Percentiles rank a stretch among this genome's conserved stretches.
phyloP scores from a whole-genome alignment of 2,797 vertebrate species.

The Phylloscopus collybita region DNA sequence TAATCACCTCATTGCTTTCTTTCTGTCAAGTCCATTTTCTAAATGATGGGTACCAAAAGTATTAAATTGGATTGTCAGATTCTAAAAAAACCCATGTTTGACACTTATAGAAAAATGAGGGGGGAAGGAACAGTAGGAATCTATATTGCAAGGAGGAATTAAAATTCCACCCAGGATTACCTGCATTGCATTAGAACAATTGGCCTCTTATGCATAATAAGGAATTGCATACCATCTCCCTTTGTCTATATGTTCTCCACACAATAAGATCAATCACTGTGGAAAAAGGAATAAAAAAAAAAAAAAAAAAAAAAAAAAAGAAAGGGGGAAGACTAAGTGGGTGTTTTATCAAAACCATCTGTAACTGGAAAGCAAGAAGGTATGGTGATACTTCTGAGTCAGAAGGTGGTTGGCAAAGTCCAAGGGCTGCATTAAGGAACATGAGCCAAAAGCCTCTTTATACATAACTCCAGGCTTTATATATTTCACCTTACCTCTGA shows the following conservation, averaged over 20 bases:
- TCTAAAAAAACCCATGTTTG: neutral
- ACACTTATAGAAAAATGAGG: neutral
- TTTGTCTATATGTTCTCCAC: neutral
- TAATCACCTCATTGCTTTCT: neutral
- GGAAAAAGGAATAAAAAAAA: neutral
- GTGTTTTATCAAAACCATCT: neutral
- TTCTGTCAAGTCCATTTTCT: conserved; percentile 2
- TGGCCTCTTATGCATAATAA: neutral
- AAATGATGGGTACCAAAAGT: neutral
- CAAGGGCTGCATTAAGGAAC: neutral
- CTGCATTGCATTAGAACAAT: neutral
- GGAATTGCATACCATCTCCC: neutral
- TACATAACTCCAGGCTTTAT: neutral
- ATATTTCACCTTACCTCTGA: neutral
- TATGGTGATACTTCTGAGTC: neutral
- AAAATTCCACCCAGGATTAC: neutral
- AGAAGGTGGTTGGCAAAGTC: neutral
- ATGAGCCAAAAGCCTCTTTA: neutral
- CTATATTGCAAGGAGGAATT: neutral
- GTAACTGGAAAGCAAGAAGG: neutral
- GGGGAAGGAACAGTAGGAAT: neutral
- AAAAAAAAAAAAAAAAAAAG: no score
- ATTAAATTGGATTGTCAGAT: neutral
- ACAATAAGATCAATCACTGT: neutral
- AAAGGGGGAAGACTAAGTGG: neutral